A percentile compares a stretch with the other conserved stretches of the same genome.
Evolutionary conservation across 2,888 invertebrate species (phyloP).

Genomic region (Ophion slaviceki): DNA sequence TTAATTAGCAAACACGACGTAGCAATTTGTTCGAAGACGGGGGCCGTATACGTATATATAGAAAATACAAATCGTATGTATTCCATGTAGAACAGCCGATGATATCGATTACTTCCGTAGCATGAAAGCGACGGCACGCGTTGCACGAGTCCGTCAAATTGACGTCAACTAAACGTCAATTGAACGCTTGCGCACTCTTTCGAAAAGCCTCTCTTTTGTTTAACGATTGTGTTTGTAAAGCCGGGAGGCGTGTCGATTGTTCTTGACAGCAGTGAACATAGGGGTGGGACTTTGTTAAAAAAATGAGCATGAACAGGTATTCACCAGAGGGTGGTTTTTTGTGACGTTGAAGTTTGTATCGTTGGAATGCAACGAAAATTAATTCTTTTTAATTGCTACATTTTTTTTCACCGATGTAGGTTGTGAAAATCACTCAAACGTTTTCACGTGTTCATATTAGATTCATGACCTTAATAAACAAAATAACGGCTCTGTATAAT

Average conservation of each 20-base stretch:
- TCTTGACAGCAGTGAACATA: too few relatives aligned
- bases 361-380: not conserved
- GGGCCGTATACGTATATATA: not conserved
- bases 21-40: slow-evolving; percentile 20
- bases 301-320: too few relatives aligned
- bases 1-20: slow-evolving; percentile 33
- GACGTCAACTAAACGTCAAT: slow-evolving; percentile 11
- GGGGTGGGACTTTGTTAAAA: too few relatives aligned
- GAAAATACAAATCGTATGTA: not conserved
- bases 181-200: not conserved
- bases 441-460: too few relatives aligned
- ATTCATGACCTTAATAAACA: too few relatives aligned
- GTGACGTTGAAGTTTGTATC: not conserved
- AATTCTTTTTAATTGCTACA: not conserved
- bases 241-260: too few relatives aligned
- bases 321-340: too few relatives aligned
- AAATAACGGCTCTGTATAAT: too few relatives aligned
- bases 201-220: too few relatives aligned
- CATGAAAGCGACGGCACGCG: not conserved
- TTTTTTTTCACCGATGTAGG: too few relatives aligned
- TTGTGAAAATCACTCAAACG: too few relatives aligned
- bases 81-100: not conserved
- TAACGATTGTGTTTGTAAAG: too few relatives aligned
- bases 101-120: slow-evolving; percentile 11
- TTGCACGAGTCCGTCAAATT: not conserved